Evolutionary conservation across 2,888 invertebrate species (phyloP).

Genomic region (Dolichomitus sp.): DNA sequence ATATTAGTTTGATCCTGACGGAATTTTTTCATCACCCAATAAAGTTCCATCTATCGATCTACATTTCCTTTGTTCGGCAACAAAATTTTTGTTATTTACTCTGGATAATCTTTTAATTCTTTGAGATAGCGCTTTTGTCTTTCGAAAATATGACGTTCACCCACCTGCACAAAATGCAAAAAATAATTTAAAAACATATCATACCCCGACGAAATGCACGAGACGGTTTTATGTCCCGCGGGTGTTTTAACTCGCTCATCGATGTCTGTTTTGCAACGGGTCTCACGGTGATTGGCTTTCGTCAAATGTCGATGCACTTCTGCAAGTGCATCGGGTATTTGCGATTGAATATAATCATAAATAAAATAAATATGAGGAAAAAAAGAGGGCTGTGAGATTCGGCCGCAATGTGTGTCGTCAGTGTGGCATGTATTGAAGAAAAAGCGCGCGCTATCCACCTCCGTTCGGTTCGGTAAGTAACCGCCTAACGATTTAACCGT

Average conservation of each 20-base stretch:
- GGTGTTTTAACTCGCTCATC: conserved; percentile 42
- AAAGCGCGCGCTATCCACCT: conserved; percentile 69
- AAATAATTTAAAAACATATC: conserved; percentile 4
- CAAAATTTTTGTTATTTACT: too few species aligned
- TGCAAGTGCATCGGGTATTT: not conserved
- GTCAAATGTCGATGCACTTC: conserved; percentile 12
- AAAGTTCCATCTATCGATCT: too few species aligned
- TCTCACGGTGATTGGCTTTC: conserved; percentile 52
- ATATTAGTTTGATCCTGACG: too few species aligned
- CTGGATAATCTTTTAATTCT: too few species aligned
- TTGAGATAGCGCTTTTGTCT: too few species aligned
- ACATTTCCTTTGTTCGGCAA: too few species aligned
- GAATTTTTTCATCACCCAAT: too few species aligned
- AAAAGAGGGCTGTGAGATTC: conserved; percentile 26
- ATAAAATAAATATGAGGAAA: not conserved
- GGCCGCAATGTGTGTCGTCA: conserved; percentile 49
- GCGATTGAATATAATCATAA: not conserved
- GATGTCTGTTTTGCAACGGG: conserved; percentile 53
- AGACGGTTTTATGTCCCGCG: conserved; percentile 34
- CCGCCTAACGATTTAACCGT: conserved; percentile 67
- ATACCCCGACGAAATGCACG: conserved; percentile 51
- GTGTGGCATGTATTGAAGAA: conserved; percentile 74
- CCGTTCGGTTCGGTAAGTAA: conserved; percentile 75
- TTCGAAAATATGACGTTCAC: not conserved
- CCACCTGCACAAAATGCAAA: not conserved